Conservation (phyloP, 2,113 vertebrate genomes). For the Morone saxatilis region DNA sequence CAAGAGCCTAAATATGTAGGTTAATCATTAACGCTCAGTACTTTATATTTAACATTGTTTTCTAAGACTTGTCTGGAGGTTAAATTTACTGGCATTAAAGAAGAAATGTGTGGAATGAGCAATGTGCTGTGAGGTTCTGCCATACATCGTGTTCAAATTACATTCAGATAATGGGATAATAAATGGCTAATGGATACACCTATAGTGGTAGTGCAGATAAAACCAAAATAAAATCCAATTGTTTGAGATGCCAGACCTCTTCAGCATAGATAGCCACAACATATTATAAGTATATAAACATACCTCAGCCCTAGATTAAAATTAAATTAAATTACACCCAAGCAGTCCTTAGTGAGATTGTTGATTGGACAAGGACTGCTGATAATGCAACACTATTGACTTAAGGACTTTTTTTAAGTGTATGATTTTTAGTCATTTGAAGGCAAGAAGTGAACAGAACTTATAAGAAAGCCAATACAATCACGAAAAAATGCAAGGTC, state of each 20-base stretch:
- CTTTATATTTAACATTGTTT: not conserved
- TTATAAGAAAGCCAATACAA: not conserved
- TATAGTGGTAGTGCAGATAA: not conserved
- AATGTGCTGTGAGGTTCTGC: not conserved
- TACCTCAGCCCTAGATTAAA: not conserved
- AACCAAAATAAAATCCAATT: not conserved
- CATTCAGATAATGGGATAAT: not conserved
- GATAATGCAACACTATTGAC: not conserved
- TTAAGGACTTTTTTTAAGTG: not conserved
- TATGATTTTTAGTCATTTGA: not conserved
- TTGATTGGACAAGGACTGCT: not conserved
- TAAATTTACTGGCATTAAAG: not conserved
- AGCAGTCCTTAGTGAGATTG: not conserved
- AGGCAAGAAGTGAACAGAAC: not conserved
- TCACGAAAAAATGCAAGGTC: not conserved
- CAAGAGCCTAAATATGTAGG: not conserved
- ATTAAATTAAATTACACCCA: not conserved
- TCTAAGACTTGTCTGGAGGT: not conserved
- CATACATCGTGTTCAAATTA: not conserved
- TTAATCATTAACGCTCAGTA: not conserved
- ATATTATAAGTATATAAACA: not conserved
- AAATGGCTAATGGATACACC: not conserved
- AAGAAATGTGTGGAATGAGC: not conserved
- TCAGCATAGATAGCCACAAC: not conserved
- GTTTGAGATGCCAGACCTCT: not conserved